Conservation (phyloP, 2,797 vertebrate genomes). For the Thripadectes ignobilis region DNA sequence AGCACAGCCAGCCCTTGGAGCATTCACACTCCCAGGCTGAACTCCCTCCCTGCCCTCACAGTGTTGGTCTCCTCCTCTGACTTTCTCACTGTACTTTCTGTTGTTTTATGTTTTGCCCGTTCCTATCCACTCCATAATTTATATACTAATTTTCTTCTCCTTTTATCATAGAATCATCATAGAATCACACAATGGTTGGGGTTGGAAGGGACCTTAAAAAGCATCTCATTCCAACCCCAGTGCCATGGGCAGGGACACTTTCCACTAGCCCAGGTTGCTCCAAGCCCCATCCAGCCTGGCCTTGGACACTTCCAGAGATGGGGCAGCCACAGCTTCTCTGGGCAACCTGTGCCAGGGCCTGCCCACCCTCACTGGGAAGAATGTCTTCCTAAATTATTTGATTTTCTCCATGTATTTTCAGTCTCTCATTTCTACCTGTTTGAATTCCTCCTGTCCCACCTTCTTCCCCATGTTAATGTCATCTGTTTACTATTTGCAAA, state of each 20-base stretch:
- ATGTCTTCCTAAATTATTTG: neutral
- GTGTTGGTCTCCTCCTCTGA: neutral
- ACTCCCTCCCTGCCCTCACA: neutral
- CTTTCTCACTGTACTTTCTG: neutral
- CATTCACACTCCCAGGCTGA: neutral
- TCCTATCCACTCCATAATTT: neutral
- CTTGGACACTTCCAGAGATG: neutral
- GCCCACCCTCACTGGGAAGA: accelerated
- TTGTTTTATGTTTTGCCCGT: neutral
- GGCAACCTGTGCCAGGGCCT: neutral
- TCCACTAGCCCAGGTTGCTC: accelerated
- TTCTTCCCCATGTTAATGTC: neutral
- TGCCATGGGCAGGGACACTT: neutral
- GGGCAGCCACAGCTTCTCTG: neutral
- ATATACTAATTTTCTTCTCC: neutral
- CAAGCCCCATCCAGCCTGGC: accelerated
- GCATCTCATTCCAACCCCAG: accelerated
- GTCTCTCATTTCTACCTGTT: constrained; percentile 50
- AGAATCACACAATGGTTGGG: neutral
- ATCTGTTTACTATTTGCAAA: constrained; percentile 27
- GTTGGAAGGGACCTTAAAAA: no score
- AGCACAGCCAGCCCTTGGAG: neutral
- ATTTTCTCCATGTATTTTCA: neutral
- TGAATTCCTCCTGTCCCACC: neutral
- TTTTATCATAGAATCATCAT: neutral